Evolutionary conservation across 2,113 vertebrate species (phyloP).

Genomic region (Chinchilla lanigera): DNA sequence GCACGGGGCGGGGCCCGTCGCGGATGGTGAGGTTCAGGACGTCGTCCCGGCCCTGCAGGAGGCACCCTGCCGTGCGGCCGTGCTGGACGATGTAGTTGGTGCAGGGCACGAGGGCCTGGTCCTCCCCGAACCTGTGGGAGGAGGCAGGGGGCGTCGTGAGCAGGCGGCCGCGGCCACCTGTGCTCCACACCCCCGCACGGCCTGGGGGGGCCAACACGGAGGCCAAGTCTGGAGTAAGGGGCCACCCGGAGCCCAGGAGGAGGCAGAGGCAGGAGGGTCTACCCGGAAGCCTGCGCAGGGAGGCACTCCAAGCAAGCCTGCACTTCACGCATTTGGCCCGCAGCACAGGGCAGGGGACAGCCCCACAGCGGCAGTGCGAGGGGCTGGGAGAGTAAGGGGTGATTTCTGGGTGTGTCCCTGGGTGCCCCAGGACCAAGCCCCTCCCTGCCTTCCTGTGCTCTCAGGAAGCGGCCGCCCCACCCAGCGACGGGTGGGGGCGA

Average conservation of each 20-base stretch:
- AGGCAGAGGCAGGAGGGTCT: not conserved
- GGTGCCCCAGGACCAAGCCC: too few species aligned
- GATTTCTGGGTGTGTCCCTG: not conserved
- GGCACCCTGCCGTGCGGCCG: not conserved
- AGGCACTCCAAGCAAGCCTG: too few species aligned
- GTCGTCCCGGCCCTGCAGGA: not conserved
- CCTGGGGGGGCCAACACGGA: too few species aligned
- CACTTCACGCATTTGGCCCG: too few species aligned
- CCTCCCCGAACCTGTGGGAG: not conserved
- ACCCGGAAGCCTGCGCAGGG: rapidly evolving
- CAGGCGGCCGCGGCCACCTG: too few species aligned
- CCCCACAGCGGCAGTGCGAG: too few species aligned
- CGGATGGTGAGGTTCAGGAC: not conserved
- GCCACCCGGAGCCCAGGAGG: too few species aligned
- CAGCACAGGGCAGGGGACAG: too few species aligned
- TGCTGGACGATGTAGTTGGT: not conserved
- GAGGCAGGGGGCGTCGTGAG: not conserved
- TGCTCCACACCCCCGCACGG: too few species aligned
- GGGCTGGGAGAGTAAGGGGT: too few species aligned
- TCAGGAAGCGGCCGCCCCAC: not conserved
- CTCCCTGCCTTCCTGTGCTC: not conserved
- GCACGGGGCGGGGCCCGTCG: rapidly evolving
- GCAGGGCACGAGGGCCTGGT: not conserved
- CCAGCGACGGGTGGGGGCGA: too few species aligned
- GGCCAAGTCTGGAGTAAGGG: too few species aligned